Conservation (phyloP, 2,797 vertebrate species). For the Esox masquinongy region DNA sequence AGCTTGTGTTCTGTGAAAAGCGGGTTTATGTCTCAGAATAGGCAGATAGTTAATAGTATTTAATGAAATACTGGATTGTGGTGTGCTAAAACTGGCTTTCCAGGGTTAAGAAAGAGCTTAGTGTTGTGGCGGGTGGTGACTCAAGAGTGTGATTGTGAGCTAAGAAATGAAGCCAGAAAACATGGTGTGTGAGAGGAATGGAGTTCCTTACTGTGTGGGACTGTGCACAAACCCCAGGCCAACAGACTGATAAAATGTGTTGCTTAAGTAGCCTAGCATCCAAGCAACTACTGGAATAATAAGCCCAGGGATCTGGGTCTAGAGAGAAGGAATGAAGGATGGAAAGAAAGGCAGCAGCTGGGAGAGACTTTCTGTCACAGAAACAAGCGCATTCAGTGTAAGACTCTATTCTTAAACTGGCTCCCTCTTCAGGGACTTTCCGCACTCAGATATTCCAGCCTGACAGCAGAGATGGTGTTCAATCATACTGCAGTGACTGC, state of each 20-base stretch:
- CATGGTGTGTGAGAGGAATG: slow-evolving; percentile 28
- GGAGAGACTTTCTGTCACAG: slow-evolving; percentile 25
- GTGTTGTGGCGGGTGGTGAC: slow-evolving; percentile 49
- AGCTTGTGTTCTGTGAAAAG: slow-evolving; percentile 59
- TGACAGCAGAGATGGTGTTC: slow-evolving; percentile 37
- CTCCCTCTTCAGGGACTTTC: slow-evolving; percentile 30
- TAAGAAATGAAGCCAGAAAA: slow-evolving; percentile 7
- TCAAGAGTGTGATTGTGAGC: slow-evolving; percentile 32
- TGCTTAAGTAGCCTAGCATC: slow-evolving; percentile 11
- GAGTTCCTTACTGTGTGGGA: slow-evolving; percentile 49
- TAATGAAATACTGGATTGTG: slow-evolving; percentile 62
- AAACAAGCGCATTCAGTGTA: slow-evolving; percentile 43
- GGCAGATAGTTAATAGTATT: slow-evolving; percentile 71
- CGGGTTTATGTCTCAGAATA: slow-evolving; percentile 56
- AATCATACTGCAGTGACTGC: slow-evolving; percentile 60
- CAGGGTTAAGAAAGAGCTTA: slow-evolving; percentile 68
- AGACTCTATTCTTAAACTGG: slow-evolving; percentile 50
- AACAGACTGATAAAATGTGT: slow-evolving; percentile 1
- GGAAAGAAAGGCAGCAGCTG: too few species aligned
- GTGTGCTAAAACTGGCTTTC: slow-evolving; percentile 64
- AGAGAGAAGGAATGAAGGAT: background rate
- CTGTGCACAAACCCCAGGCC: slow-evolving; percentile 42
- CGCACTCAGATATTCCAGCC: slow-evolving; percentile 45
- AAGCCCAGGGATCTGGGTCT: slow-evolving; percentile 14
- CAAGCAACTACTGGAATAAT: slow-evolving; percentile 39